Conservation (phyloP, 2,797 vertebrate species). For the Psittacula echo region DNA sequence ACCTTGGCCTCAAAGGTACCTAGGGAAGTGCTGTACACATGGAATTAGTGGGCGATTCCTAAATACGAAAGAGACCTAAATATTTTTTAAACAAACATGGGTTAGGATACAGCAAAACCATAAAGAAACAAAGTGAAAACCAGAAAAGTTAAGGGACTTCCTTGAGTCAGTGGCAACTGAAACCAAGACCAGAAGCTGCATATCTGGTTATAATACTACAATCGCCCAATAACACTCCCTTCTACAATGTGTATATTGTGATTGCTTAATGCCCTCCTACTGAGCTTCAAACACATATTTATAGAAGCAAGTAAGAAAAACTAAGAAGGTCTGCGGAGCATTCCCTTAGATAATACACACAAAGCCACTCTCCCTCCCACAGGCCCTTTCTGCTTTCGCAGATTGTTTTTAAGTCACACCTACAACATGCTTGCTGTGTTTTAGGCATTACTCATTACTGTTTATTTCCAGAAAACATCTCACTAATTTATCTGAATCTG, state of each 20-base stretch:
- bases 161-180: not conserved
- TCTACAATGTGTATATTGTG: not conserved
- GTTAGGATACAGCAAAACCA: not conserved
- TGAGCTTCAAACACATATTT: not conserved
- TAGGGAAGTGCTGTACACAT: not conserved
- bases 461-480: conserved; percentile 61
- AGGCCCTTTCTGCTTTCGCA: conserved; percentile 52
- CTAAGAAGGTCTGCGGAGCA: not conserved
- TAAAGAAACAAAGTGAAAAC: not conserved
- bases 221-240: not conserved
- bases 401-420: conserved; percentile 54
- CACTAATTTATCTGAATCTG: conserved; percentile 67
- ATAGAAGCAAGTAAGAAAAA: conserved; percentile 13
- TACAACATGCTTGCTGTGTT: not conserved
- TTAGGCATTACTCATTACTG: conserved; percentile 68
- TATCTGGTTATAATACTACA: not conserved
- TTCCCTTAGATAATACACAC: conserved; percentile 22
- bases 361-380: conserved; percentile 32
- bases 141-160: conserved; percentile 32
- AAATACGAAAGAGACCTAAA: not conserved
- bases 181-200: not conserved
- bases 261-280: conserved; percentile 19
- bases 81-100: not conserved
- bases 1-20: not conserved
- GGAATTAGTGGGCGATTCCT: not conserved